Conservation (phyloP, 2,113 vertebrate species). For the Empidonax traillii region DNA sequence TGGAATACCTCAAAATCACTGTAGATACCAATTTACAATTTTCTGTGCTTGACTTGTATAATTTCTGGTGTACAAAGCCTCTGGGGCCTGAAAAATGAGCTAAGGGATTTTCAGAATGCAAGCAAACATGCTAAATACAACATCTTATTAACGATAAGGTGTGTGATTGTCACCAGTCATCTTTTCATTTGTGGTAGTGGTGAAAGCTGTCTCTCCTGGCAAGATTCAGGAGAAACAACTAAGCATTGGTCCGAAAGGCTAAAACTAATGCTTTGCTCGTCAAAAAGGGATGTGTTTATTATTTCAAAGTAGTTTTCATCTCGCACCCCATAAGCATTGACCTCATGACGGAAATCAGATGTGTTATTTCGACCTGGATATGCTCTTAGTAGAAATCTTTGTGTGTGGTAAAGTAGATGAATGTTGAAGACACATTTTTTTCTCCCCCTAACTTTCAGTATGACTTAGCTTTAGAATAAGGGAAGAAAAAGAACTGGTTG, state of each 20-base stretch:
- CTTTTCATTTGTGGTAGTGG: neutral
- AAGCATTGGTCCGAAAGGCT: neutral
- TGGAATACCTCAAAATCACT: constrained; percentile 47
- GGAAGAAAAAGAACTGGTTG: constrained; percentile 4
- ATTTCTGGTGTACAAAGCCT: constrained; percentile 62
- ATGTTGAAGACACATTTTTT: constrained; percentile 2
- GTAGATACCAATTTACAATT: constrained; percentile 3
- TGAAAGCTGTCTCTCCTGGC: neutral
- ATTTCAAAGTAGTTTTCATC: neutral
- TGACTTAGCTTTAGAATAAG: constrained; percentile 46
- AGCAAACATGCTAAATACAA: neutral
- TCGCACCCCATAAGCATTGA: neutral
- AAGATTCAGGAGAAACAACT: neutral
- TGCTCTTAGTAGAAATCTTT: constrained; percentile 43
- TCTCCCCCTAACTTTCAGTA: neutral
- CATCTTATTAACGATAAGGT: neutral
- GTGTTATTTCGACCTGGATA: constrained; percentile 49
- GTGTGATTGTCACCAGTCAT: neutral
- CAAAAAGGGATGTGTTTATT: constrained; percentile 7
- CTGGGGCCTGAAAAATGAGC: neutral
- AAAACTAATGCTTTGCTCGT: neutral
- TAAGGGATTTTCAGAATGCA: neutral
- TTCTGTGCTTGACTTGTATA: constrained; percentile 33
- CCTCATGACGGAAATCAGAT: neutral
- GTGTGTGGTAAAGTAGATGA: constrained; percentile 61